Base-by-base conservation (phyloP, 2,888 invertebrate genomes). In the Leucophenga maculata region DNA sequence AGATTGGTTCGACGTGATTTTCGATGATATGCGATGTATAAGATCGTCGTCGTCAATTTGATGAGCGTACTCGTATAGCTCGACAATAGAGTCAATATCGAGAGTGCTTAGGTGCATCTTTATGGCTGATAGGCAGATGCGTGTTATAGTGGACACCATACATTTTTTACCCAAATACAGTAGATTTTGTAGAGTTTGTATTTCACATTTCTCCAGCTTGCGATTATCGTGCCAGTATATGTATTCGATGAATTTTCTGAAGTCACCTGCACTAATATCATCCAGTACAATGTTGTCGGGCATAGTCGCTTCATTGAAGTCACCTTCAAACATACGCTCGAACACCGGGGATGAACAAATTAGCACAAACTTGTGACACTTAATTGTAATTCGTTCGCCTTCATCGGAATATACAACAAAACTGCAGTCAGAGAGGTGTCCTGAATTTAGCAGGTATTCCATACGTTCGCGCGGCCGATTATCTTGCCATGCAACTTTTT, bases 131-230 rank as follows among this genome's bases (percentile, higher is more conserved):
- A 78, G 13, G 11, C 78, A 78, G 13, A 65, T 69, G 0, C 9
- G 55, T 11, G 72, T 77, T 65, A 78, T 64, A n/a, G 32, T 16
- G 0, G 69, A 16, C 2, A 78, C 69, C 75, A 78, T 73, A 39
- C 78, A 78, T 31, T 77, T 77, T 52, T 77, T 78, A 65, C 77
- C 74, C 8, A 77, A 32, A 48, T 78, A 78, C 0, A 77, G 77
- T 39, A 77, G 31, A 0, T 74, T 59, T 65, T 78, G 75, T 16
- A 78, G 22, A 14, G 72, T 74, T n/a, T n/a, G 32, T 3, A 77
- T 6, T 1, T 77, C 69, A 59, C 62, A 77, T 0, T 46, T 1
- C 0, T 74, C 67, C 14, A 78, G 32, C 0, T 50, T 67, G 1
- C 46, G 50, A 16, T 72, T 69, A 46, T 78, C 77, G 8, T 78